A percentile compares a stretch with the other conserved stretches of the same genome.
phyloP scores from a whole-genome alignment of 2,888 invertebrate species.

The Volucella bombylans region DNA sequence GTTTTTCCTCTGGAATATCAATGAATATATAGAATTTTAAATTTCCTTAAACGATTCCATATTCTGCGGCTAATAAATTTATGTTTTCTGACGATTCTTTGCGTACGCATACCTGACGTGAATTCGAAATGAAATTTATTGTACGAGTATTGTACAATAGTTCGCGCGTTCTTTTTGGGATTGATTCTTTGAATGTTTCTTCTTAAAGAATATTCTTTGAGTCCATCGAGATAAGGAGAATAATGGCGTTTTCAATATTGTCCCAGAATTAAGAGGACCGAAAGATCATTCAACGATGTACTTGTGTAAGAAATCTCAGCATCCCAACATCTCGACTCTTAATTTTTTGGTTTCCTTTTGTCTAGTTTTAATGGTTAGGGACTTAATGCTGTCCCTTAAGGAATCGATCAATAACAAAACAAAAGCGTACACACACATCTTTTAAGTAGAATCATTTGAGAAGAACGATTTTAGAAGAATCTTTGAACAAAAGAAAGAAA shows the following conservation, averaged over 20 bases:
- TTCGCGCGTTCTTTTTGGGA: no score
- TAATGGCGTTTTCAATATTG: conserved; percentile 4
- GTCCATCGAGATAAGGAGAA: neutral
- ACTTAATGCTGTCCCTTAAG: conserved; percentile 14
- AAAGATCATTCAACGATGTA: conserved; percentile 17
- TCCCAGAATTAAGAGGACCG: conserved; percentile 24
- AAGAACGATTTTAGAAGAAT: no score
- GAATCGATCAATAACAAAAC: conserved; percentile 28
- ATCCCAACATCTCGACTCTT: conserved; percentile 1
- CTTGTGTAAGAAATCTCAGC: neutral
- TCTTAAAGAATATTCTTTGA: conserved; percentile 4
- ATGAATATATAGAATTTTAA: conserved; percentile 48
- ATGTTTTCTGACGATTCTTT: neutral
- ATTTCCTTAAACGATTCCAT: conserved; percentile 45
- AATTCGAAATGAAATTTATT: conserved; percentile 23
- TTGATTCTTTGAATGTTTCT: neutral
- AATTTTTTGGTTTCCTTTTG: neutral
- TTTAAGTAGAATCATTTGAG: no score
- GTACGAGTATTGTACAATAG: neutral
- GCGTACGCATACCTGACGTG: conserved; percentile 16
- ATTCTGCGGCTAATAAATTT: conserved; percentile 32
- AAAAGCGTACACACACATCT: neutral
- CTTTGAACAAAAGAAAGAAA: neutral
- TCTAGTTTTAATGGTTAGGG: conserved; percentile 18
- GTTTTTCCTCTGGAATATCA: conserved; percentile 57